Conservation (phyloP, 2,113 vertebrate species). For the Hystrix brachyura region DNA sequence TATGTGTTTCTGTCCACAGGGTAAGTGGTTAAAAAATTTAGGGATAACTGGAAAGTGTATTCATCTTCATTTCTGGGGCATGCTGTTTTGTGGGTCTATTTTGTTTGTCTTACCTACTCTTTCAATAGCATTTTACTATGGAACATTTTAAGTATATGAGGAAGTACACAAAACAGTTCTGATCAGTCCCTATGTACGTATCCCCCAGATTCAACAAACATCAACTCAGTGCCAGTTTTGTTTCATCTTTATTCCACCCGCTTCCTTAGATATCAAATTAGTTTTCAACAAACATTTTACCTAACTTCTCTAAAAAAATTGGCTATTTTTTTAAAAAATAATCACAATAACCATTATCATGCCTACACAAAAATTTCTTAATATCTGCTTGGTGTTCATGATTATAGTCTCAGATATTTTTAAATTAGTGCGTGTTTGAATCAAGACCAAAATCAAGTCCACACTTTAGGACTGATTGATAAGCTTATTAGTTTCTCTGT, state of each 20-base stretch:
- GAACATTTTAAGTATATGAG: not conserved
- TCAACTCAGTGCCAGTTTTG: not conserved
- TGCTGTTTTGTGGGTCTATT: not conserved
- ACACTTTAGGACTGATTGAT: not conserved
- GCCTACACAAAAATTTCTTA: not conserved
- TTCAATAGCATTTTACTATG: not conserved
- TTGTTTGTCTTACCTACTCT: not conserved
- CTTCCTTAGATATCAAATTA: not conserved
- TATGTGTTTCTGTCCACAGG: not conserved
- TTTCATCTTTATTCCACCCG: not conserved
- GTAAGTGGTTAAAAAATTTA: not conserved
- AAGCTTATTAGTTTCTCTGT: not conserved
- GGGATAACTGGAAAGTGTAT: not conserved
- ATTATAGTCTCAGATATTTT: slow-evolving; percentile 17
- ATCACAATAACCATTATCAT: not conserved
- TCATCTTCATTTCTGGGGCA: not conserved
- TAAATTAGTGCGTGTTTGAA: not conserved
- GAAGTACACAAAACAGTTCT: not conserved
- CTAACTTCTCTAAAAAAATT: not conserved
- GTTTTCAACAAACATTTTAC: not conserved
- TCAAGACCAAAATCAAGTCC: not conserved
- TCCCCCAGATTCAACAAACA: not conserved
- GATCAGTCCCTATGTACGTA: not conserved
- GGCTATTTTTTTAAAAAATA: not conserved
- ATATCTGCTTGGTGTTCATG: not conserved